Percentiles rank a stretch among this genome's conserved stretches.
phyloP scores from a whole-genome alignment of 2,888 invertebrate species.

The Desoria tigrina region DNA sequence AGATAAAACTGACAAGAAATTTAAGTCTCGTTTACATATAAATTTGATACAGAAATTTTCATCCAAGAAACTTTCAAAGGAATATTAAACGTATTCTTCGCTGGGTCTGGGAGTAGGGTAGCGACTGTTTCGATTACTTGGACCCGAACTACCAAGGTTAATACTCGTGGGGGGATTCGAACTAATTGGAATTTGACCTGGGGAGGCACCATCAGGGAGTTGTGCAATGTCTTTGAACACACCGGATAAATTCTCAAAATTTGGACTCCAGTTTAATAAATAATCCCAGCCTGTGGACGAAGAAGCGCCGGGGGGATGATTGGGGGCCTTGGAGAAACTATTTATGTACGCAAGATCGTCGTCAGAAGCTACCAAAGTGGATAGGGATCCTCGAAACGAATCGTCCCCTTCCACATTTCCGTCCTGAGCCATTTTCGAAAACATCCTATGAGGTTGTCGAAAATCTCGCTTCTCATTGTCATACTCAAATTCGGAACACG shows the following conservation, averaged over 20 bases:
- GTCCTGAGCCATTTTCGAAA: conserved; percentile 59
- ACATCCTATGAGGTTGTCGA: conserved; percentile 62
- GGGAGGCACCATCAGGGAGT: conserved; percentile 68
- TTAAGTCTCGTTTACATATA: neutral
- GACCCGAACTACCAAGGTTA: conserved; percentile 44
- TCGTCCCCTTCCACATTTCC: conserved; percentile 64
- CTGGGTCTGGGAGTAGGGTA: conserved; percentile 74
- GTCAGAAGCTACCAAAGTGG: conserved; percentile 90
- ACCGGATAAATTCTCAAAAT: conserved; percentile 91
- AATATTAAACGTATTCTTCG: conserved; percentile 78
- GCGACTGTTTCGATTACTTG: conserved; percentile 42
- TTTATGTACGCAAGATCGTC: conserved; percentile 67
- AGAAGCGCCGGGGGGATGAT: conserved; percentile 68
- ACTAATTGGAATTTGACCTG: conserved; percentile 24
- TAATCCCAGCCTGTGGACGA: conserved; percentile 88
- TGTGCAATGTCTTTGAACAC: conserved; percentile 96
- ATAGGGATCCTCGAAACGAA: conserved; percentile 89
- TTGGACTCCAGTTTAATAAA: conserved; percentile 92
- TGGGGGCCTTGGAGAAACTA: conserved; percentile 56
- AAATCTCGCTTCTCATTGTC: conserved; percentile 66
- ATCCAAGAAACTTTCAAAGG: neutral
- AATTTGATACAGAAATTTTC: too few relatives aligned
- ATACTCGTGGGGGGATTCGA: conserved; percentile 35
- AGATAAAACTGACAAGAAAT: conserved; percentile 8
- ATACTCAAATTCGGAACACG: conserved; percentile 96